phyloP scores from a whole-genome alignment of 2,797 vertebrate species.

The Melanotaenia parkinsoni region DNA sequence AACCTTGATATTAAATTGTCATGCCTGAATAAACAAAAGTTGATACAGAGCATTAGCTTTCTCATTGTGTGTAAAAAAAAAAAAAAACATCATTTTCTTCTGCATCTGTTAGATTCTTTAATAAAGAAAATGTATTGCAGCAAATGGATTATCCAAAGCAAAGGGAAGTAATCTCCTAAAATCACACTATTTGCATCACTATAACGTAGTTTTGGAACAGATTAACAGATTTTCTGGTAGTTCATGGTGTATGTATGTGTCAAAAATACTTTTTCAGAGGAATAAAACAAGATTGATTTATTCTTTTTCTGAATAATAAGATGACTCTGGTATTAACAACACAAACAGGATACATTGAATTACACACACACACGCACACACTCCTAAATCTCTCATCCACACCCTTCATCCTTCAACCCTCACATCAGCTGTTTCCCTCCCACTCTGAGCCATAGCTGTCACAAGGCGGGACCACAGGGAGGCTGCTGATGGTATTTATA shows the following conservation, averaged over 20 bases:
- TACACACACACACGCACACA: background rate
- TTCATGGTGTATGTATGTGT: constrained; percentile 17
- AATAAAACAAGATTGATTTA: constrained; percentile 13
- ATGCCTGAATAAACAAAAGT: constrained; percentile 32
- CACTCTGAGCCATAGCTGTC: constrained; percentile 76
- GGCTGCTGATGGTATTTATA: constrained; percentile 82
- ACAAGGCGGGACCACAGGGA: constrained; percentile 74
- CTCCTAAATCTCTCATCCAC: constrained; percentile 66
- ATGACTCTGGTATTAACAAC: constrained; percentile 79
- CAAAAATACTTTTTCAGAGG: background rate
- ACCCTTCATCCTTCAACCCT: constrained; percentile 43
- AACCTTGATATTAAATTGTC: constrained; percentile 25
- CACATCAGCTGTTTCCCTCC: constrained; percentile 79
- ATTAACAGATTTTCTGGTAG: constrained; percentile 12
- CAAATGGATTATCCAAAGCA: constrained; percentile 21
- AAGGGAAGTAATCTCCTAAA: constrained; percentile 24
- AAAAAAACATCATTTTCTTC: constrained; percentile 2
- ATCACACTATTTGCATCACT: constrained; percentile 17
- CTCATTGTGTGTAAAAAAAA: background rate
- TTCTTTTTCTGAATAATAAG: constrained; percentile 72
- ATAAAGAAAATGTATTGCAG: constrained; percentile 15
- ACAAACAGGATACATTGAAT: constrained; percentile 66
- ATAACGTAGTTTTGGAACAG: constrained; percentile 13
- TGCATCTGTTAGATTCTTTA: constrained; percentile 2
- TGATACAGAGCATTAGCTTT: constrained; percentile 17